Conservation (phyloP, 2,797 vertebrate species). For the Spheniscus humboldti region DNA sequence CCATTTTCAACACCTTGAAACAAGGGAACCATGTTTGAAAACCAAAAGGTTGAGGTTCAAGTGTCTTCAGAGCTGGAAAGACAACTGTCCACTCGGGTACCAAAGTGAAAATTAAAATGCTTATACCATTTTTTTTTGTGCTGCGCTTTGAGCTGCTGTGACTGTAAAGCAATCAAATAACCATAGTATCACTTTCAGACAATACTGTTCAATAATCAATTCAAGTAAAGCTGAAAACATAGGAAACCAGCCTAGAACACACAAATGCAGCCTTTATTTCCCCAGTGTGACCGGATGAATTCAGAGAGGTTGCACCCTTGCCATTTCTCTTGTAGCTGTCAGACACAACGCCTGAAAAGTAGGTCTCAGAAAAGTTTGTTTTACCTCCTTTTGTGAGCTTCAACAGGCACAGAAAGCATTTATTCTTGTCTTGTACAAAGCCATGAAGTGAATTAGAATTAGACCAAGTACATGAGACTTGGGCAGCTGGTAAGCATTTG, state of each 20-base stretch:
- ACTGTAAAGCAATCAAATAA: not conserved
- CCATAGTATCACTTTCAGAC: not conserved
- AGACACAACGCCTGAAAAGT: not conserved
- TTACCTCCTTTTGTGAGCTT: not conserved
- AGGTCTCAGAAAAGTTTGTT: not conserved
- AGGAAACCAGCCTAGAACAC: not conserved
- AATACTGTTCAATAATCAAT: not conserved
- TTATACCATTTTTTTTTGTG: not conserved
- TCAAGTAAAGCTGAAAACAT: not conserved
- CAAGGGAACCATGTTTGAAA: not conserved
- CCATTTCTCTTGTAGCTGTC: not conserved
- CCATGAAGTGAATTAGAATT: not conserved
- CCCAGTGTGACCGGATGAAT: not conserved
- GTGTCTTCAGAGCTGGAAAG: not conserved
- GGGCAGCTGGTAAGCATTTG: not conserved
- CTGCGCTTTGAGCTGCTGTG: not conserved
- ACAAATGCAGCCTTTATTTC: not conserved
- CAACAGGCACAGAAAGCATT: not conserved
- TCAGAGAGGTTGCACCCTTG: not conserved
- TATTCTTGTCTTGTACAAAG: not conserved
- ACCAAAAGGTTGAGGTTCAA: not conserved
- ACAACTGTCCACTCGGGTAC: fast-evolving
- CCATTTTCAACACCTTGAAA: not conserved
- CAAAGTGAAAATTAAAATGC: not conserved
- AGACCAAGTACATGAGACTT: not conserved